These are phyloP conservation scores for Betta splendens DNA, from an alignment of 2,797 vertebrate species.

Conservation along the genomic window DNA sequence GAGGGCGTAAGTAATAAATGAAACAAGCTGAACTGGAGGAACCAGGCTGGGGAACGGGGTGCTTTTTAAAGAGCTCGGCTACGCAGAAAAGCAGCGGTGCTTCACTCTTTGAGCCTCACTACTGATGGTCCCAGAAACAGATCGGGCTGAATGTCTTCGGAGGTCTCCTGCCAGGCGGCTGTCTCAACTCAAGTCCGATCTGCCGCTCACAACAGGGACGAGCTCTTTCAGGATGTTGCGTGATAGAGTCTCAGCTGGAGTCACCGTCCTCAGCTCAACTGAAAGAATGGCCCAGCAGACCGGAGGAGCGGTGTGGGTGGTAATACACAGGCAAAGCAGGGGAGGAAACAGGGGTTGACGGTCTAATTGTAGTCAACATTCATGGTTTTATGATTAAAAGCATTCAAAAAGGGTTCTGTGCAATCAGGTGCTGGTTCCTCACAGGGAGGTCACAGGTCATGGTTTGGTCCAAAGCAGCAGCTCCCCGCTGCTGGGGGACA, in stretches of 20 bases:
- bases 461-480: background rate
- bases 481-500: background rate
- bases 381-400: background rate
- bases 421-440: background rate
- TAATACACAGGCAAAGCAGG: background rate
- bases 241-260: conserved; percentile 8
- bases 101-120: no score
- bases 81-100: no score
- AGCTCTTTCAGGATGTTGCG: conserved; percentile 35
- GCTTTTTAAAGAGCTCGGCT: no score
- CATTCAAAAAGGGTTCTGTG: background rate
- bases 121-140: no score
- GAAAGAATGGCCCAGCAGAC: background rate
- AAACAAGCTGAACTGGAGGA: no score
- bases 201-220: conserved; percentile 9
- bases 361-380: background rate
- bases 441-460: background rate
- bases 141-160: no score
- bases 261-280: conserved; percentile 6
- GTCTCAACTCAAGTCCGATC: no score
- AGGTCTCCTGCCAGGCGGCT: no score
- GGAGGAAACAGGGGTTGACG: background rate
- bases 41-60: no score
- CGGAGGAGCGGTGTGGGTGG: no score
- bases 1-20: no score